These are phyloP conservation scores for Atopsyche davidsoni DNA, from an alignment of 1,140 invertebrate genomes.

Conservation along the genomic window DNA sequence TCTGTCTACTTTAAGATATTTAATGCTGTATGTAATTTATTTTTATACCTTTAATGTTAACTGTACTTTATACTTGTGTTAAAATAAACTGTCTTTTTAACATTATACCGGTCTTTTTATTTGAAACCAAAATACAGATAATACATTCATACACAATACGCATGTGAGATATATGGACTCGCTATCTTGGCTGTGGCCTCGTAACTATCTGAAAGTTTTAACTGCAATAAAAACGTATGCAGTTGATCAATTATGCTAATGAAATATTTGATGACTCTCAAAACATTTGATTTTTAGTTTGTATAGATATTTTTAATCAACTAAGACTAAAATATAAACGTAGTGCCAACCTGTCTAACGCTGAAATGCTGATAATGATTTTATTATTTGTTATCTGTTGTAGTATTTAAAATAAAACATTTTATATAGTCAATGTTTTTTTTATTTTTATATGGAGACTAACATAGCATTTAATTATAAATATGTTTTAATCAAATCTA, in stretches of 20 bases:
- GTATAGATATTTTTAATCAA: conserved; percentile 16
- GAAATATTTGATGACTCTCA: too few relatives aligned
- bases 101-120: neutral
- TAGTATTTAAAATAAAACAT: neutral
- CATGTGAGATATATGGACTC: too few relatives aligned
- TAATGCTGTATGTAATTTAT: conserved; percentile 24
- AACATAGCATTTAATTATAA: neutral
- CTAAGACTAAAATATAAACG: conserved; percentile 2
- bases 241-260: too few relatives aligned
- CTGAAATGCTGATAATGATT: neutral
- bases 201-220: too few relatives aligned
- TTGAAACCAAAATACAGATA: neutral
- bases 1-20: conserved; percentile 24
- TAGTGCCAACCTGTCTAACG: conserved; percentile 2
- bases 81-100: conserved; percentile 1
- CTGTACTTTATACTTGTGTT: conserved; percentile 4
- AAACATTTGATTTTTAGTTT: too few relatives aligned
- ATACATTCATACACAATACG: neutral
- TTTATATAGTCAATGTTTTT: neutral
- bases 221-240: too few relatives aligned
- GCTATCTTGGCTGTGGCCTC: too few relatives aligned
- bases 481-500: neutral
- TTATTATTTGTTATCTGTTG: neutral
- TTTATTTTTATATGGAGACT: neutral
- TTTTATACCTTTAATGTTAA: conserved; percentile 22